A percentile compares a stretch with the other conserved stretches of the same genome.
phyloP scores from a whole-genome alignment of 2,797 vertebrate genomes.

The Enteromius treurensis region DNA sequence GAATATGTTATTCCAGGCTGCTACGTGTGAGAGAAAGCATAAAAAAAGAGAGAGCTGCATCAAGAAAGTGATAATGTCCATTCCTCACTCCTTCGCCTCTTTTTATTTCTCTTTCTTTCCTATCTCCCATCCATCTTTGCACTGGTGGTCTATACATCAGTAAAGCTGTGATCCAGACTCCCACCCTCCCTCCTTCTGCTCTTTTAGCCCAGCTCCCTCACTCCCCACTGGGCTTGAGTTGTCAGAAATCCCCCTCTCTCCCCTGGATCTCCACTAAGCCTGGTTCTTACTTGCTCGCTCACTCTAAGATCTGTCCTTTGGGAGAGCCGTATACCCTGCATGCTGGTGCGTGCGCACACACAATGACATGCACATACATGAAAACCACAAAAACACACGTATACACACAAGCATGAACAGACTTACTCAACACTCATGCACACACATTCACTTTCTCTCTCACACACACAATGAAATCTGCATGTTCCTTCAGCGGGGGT shows the following conservation, averaged over 20 bases:
- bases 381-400: neutral
- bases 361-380: conserved; percentile 14
- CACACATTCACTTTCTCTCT: neutral
- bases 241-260: conserved; percentile 51
- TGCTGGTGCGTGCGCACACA: conserved; percentile 11
- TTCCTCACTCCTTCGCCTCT: conserved; percentile 8
- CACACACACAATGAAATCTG: conserved; percentile 23
- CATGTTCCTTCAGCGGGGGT: conserved; percentile 22
- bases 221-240: conserved; percentile 53
- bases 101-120: conserved; percentile 9
- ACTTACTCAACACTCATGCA: neutral
- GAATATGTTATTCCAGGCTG: neutral
- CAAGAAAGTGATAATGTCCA: conserved; percentile 27
- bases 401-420: neutral
- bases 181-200: conserved; percentile 44
- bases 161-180: conserved; percentile 41
- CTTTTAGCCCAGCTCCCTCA: conserved; percentile 46
- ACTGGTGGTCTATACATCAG: conserved; percentile 27
- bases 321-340: conserved; percentile 22
- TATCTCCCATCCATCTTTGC: conserved; percentile 25
- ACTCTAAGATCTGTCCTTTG: conserved; percentile 37
- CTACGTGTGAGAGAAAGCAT: conserved; percentile 2
- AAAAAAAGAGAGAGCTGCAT: neutral
- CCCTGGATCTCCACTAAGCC: conserved; percentile 48
- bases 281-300: conserved; percentile 43